These are phyloP conservation scores for Heliocidaris erythrogramma DNA, from an alignment of 35 echinoderm and acorn worm species.

Conservation along the genomic window DNA sequence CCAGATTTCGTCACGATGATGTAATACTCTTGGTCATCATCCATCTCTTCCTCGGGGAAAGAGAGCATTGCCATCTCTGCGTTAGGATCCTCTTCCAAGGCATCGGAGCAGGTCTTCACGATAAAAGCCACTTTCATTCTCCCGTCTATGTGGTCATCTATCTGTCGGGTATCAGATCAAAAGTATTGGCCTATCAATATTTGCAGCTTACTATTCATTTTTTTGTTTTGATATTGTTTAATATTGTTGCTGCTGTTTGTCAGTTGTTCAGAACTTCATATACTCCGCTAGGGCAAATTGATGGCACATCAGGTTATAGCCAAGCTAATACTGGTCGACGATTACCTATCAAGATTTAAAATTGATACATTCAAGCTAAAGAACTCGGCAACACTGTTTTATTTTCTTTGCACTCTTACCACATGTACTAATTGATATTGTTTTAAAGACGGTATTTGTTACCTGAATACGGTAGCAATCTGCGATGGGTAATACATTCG, in stretches of 20 bases:
- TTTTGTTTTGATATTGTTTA: no score
- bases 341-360: no score
- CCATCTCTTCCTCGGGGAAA: background rate
- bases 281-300: no score
- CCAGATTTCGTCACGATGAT: background rate
- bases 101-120: conserved; percentile 20
- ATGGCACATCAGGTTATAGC: no score
- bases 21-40: conserved; percentile 5
- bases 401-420: no score
- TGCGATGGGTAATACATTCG: background rate
- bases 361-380: no score
- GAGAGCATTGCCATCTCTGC: background rate
- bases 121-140: background rate
- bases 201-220: no score
- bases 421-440: background rate
- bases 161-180: background rate
- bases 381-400: no score
- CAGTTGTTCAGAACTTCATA: no score
- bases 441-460: background rate
- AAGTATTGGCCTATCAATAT: no score
- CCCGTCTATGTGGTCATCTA: background rate
- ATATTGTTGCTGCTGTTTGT: no score
- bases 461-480: background rate
- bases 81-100: background rate
- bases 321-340: no score